These are phyloP conservation scores for Hylaeus volcanicus DNA, from an alignment of 1,140 invertebrate species.

Conservation along the genomic window DNA sequence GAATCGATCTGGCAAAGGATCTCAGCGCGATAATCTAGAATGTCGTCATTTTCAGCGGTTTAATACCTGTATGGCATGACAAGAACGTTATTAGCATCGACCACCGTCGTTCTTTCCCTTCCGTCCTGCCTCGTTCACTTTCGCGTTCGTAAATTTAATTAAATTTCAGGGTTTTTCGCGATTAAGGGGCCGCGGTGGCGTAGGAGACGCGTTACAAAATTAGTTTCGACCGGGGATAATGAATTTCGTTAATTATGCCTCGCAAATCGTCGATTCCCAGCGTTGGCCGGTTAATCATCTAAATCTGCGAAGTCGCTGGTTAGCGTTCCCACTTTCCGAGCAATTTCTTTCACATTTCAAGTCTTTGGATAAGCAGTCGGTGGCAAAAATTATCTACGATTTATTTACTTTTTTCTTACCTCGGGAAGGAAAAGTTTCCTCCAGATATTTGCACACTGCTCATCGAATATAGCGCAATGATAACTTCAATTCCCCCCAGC, in stretches of 20 bases:
- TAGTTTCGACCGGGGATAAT: constrained; percentile 79
- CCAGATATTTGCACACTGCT: no score
- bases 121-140: constrained; percentile 74
- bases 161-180: constrained; percentile 81
- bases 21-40: constrained; percentile 63
- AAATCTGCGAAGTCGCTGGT: constrained; percentile 35
- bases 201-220: constrained; percentile 76
- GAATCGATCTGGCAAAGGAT: constrained; percentile 61
- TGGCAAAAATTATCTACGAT: no score
- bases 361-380: no score
- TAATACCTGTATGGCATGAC: constrained; percentile 74
- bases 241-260: constrained; percentile 80
- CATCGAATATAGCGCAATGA: not conserved
- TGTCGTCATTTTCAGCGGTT: constrained; percentile 75
- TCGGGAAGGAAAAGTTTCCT: no score
- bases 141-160: constrained; percentile 81
- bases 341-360: no score
- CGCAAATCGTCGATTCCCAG: constrained; percentile 58
- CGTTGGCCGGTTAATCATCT: constrained; percentile 33
- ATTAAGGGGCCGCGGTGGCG: constrained; percentile 76
- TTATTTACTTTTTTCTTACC: no score
- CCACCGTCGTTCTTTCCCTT: constrained; percentile 67
- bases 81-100: constrained; percentile 78
- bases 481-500: not conserved
- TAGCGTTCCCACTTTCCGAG: no score